These are phyloP conservation scores for Grus americana DNA, from an alignment of 2,113 vertebrate genomes.

Conservation along the genomic window DNA sequence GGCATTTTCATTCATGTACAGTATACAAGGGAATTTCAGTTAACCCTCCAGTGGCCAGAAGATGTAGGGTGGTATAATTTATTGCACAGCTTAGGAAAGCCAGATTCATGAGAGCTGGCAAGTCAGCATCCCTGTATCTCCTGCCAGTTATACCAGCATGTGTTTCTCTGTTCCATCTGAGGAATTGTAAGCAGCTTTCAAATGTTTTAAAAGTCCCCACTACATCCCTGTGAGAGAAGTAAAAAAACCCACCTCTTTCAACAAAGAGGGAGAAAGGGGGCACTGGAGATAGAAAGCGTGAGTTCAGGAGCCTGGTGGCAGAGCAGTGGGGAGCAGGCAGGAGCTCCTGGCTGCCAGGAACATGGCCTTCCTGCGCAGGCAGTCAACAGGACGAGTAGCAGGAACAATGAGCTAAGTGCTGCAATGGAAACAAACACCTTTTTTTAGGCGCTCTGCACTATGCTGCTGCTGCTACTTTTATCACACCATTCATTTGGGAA, in stretches of 20 bases:
- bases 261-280: neutral
- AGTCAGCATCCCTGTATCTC: neutral
- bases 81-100: neutral
- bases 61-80: neutral
- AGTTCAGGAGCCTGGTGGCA: neutral
- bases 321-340: neutral
- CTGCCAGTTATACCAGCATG: neutral
- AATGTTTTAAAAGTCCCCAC: neutral
- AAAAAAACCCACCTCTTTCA: neutral
- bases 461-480: conserved; percentile 31
- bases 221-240: neutral
- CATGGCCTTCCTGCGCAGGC: conserved; percentile 13
- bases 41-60: neutral
- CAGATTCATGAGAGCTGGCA: neutral
- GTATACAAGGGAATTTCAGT: neutral
- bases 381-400: conserved; percentile 54
- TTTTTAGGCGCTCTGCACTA: conserved; percentile 24
- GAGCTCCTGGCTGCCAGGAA: conserved; percentile 8
- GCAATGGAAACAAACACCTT: conserved; percentile 37
- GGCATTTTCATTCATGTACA: neutral
- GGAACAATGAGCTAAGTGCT: conserved; percentile 46
- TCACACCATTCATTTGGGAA: conserved; percentile 30
- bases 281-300: neutral
- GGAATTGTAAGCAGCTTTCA: neutral
- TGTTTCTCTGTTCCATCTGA: neutral